These are phyloP conservation scores for Nothobranchius furzeri DNA, from an alignment of 2,113 vertebrate genomes.

Conservation along the genomic window DNA sequence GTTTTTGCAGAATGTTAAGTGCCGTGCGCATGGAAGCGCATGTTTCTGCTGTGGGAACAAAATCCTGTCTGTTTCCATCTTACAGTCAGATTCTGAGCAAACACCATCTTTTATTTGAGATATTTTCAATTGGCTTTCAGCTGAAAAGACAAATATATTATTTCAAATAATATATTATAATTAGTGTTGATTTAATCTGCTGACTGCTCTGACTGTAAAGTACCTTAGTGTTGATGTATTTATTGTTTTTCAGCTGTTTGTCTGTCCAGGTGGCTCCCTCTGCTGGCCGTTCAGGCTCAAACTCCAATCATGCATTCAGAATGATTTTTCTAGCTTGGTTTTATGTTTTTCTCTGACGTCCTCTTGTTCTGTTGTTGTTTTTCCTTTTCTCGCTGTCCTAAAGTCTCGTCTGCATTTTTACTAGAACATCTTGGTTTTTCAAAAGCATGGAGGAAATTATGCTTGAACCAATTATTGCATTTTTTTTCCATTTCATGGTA, in stretches of 20 bases:
- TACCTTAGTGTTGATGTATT: conserved; percentile 26
- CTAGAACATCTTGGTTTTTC: conserved; percentile 23
- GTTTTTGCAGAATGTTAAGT: conserved; percentile 35
- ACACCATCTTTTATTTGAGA: not conserved
- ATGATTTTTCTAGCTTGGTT: conserved; percentile 45
- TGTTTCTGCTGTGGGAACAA: conserved; percentile 18
- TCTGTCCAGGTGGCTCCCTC: conserved; percentile 66
- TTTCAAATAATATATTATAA: too few species aligned
- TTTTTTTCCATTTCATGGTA: conserved; percentile 14
- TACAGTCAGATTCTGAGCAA: conserved; percentile 59
- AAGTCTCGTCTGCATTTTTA: conserved; percentile 17
- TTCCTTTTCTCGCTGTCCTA: conserved; percentile 12
- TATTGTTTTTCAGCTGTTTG: conserved; percentile 13
- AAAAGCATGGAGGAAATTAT: conserved; percentile 22
- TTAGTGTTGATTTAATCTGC: not conserved
- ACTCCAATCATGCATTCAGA: conserved; percentile 49
- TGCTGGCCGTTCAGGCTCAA: conserved; percentile 47
- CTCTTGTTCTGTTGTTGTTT: not conserved
- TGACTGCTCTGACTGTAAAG: conserved; percentile 67
- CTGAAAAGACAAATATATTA: not conserved
- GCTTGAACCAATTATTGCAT: conserved; percentile 22
- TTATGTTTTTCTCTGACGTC: conserved; percentile 21
- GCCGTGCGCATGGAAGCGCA: conserved; percentile 25
- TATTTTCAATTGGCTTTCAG: not conserved
- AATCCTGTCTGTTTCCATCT: conserved; percentile 19